Base-by-base conservation (phyloP, 2,888 invertebrate genomes). In the Bugulina stolonifera region DNA sequence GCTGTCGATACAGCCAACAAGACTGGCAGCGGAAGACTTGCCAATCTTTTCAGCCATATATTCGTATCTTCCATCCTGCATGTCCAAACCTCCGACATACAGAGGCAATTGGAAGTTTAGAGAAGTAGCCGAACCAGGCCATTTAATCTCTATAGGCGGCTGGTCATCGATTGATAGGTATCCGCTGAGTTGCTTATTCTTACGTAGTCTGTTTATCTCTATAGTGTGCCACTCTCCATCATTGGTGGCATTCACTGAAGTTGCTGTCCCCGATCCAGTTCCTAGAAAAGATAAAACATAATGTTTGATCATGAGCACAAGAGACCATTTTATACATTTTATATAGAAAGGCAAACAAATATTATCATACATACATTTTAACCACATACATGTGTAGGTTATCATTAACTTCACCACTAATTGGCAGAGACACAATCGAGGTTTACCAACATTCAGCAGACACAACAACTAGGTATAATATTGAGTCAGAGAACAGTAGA, bases 191-290 rank as follows among this genome's bases (percentile, higher is more conserved):
- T 14, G 10, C 27, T 64, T 64, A 5, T 55, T 25, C 5, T 27
- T 64, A 3, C 64, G 25, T 29, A 5, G 14, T 64, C 64, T 2
- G 14, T 27, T 64, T 32, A 64, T 64, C 32, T 64, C 64, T 14
- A 92, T 90, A 84, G 94, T 92, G 83, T 96, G 93, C 97, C 98
- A 99, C 35, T 89, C 86, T 78, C 91, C 89, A 85, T 96, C 93
- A 86, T 83, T 10, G 78, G 52, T 73, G 77, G 87, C 89, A 82
- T 91, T 91, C 14, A 89, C 88, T 80, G 89, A 91, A 34, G 89
- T 88, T 75, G 90, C 89, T 71, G 90, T 89, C 0, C 81, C 83
- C 0, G 91, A 89, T 14, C 93, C 94, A 77, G 92, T 32, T 35
- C 70, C 70, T 70, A n/a, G 5, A 27, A 64, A 10, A 27, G 14